Conservation (phyloP, 1,140 invertebrate species). For the Anastrepha obliqua region DNA sequence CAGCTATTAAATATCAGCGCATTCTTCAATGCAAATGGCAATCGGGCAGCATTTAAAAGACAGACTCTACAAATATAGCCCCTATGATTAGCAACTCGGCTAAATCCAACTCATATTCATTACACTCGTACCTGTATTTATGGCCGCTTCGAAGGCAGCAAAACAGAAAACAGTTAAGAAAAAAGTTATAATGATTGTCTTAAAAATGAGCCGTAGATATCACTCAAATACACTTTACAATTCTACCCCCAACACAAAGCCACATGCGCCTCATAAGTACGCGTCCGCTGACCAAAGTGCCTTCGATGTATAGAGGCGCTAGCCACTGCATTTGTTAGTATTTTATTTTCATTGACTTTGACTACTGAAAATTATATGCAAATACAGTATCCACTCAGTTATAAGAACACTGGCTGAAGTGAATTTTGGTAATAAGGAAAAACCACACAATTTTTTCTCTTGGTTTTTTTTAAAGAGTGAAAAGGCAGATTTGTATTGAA, state of each 20-base stretch:
- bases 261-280: background rate
- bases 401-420: no score
- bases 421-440: no score
- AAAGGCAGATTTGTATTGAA: no score
- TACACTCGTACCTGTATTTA: background rate
- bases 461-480: no score
- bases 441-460: no score
- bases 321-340: background rate
- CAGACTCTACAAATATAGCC: background rate
- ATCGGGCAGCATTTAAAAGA: background rate
- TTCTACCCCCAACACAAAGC: slow-evolving; percentile 10
- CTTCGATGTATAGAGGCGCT: background rate
- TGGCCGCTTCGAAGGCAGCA: background rate
- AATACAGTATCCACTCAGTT: background rate
- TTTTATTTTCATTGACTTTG: slow-evolving; percentile 6
- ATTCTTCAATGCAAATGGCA: slow-evolving; percentile 5
- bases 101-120: background rate
- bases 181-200: background rate
- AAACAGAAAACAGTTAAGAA: background rate
- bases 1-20: slow-evolving; percentile 2
- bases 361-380: slow-evolving; percentile 9
- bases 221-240: slow-evolving; percentile 7
- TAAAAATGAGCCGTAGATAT: background rate
- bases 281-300: slow-evolving; percentile 11
- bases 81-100: background rate